Evolutionary conservation across 1,140 invertebrate species (phyloP).

Genomic region (Pseudomyrmex sp.): DNA sequence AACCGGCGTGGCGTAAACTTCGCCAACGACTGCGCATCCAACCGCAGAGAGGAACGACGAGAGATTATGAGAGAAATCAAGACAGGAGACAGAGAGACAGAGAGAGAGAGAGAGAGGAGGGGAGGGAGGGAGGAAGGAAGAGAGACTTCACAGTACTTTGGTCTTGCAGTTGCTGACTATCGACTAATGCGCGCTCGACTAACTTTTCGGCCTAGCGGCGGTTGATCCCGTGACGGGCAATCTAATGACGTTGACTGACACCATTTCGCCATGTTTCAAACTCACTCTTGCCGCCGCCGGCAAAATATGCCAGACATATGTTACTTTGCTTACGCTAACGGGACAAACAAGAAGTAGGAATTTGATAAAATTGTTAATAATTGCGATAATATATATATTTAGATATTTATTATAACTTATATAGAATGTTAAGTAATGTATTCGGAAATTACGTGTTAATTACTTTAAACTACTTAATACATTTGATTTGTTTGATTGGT

Average conservation of each 20-base stretch:
- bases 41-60: constrained; percentile 28
- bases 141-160: constrained; percentile 36
- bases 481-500: neutral
- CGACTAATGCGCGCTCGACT: constrained; percentile 50
- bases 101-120: neutral
- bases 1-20: constrained; percentile 66
- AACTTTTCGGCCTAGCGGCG: constrained; percentile 60
- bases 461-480: neutral
- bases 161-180: constrained; percentile 65
- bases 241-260: constrained; percentile 48
- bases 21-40: constrained; percentile 57
- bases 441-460: constrained; percentile 5
- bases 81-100: neutral
- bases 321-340: constrained; percentile 18
- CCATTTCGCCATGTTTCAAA: constrained; percentile 23
- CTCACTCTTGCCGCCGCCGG: constrained; percentile 34
- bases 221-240: constrained; percentile 41
- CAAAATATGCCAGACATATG: constrained; percentile 39
- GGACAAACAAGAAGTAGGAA: constrained; percentile 1
- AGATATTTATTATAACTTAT: neutral
- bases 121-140: neutral
- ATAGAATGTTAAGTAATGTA: neutral
- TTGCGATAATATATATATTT: neutral
- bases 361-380: constrained; percentile 20
- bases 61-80: constrained; percentile 19